Percentiles rank a stretch among this genome's conserved stretches.
phyloP scores from a whole-genome alignment of 2,888 invertebrate species.

The Drosophila austrosaltans region DNA sequence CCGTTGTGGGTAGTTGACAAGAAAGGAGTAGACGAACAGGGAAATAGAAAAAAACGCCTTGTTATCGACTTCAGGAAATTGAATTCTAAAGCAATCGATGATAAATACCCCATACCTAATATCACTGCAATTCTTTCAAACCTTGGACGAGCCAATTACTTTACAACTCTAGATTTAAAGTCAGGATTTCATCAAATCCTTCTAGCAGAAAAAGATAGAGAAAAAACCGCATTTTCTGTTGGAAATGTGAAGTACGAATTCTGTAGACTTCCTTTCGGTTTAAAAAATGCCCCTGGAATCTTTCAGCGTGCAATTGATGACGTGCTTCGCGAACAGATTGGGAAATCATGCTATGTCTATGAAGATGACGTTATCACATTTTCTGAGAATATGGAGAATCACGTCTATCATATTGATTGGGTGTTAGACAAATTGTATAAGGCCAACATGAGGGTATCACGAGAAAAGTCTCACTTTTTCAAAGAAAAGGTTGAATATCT shows the following conservation, averaged over 20 bases:
- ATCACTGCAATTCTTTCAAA: no score
- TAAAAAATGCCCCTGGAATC: background rate
- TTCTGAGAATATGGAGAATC: background rate
- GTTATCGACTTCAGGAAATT: constrained; percentile 17
- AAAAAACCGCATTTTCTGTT: no score
- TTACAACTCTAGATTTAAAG: no score
- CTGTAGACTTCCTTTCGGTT: background rate
- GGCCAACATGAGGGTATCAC: background rate
- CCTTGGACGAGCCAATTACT: no score
- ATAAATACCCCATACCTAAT: no score
- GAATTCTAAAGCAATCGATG: background rate
- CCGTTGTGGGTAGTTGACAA: background rate
- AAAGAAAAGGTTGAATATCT: constrained; percentile 2
- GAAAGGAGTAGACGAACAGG: constrained; percentile 12
- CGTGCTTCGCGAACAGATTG: background rate
- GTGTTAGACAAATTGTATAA: no score
- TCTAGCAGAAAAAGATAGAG: no score
- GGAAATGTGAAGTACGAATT: background rate
- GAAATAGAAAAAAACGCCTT: constrained; percentile 17
- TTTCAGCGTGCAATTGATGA: background rate
- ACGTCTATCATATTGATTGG: background rate
- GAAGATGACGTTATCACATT: background rate
- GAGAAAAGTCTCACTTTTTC: constrained; percentile 10
- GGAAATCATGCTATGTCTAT: background rate
- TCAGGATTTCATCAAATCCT: no score